Evolutionary conservation across 2,797 vertebrate genomes (phyloP), one percentile per base, ranked within the genome.

Genomic region (Lateolabrax maculatus): DNA sequence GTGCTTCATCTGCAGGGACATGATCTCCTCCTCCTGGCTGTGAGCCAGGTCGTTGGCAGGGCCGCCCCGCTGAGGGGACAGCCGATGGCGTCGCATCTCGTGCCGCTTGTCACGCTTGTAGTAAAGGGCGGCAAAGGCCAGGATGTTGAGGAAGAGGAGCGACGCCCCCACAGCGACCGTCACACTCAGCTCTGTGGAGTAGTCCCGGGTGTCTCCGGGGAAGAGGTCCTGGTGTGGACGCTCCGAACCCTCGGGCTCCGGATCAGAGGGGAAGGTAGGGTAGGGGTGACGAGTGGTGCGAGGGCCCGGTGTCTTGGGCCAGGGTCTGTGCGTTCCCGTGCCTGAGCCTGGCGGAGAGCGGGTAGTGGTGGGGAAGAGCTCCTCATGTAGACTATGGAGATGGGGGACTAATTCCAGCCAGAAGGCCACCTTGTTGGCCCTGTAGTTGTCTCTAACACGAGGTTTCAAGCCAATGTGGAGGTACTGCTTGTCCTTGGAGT

Each of bases 381-480:
- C 94, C 0, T 96, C 97, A 58, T 96, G 96, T 5, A 98, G 93
- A 90, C 95, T 97, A 89, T 98, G 97, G 3, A 98, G 96, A 84
- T 98, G 97, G 0, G 97, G 97, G 16, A 99, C 97, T 27, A 99
- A 93, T 79, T 99, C 97, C 67, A 99, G 92, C 97, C 97, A 98
- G 90, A 98, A 99, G 48, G 97, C 97, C 84, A 99, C 97, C 86
- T 99, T 99, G 93, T 98, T 98, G 86, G 97, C 97, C 0, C 97
- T 94, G 90, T 98, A 98, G 93, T 98, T 97, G 93, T 98, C 97
- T 1, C 96, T 95, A 39, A 98, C 96, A 0, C 97, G 96, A 0
- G 97, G 97, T 79, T 99, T 99, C 71, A 99, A 90, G 68, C 97
- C 97, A 0, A 98, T 98, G 92, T 99, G 97, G 18, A 98, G 96